These are phyloP conservation scores for Scaptomyza parva DNA, from an alignment of 2,888 invertebrate species.

Conservation along the genomic window DNA sequence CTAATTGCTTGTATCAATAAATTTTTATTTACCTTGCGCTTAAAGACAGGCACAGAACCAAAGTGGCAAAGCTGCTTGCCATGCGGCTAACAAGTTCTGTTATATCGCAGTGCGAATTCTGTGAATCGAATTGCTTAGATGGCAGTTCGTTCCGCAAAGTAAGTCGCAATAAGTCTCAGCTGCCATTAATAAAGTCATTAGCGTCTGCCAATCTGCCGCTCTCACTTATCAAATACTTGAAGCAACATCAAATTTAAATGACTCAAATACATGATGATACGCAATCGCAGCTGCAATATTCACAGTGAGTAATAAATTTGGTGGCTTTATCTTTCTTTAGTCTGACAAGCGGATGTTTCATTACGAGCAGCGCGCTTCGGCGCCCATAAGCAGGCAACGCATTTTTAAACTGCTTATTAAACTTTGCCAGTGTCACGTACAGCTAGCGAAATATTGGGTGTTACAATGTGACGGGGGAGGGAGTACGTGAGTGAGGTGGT, in stretches of 20 bases:
- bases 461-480: not conserved
- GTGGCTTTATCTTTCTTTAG: conserved; percentile 62
- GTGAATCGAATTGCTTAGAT: conserved; percentile 6
- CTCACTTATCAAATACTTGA: conserved; percentile 61
- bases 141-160: conserved; percentile 33
- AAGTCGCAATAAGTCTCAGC: conserved; percentile 61
- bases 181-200: conserved; percentile 73
- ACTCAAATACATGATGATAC: conserved; percentile 41
- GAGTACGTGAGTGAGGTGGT: not conserved
- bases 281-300: conserved; percentile 62
- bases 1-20: conserved; percentile 76
- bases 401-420: conserved; percentile 70
- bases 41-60: conserved; percentile 21
- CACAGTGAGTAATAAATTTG: conserved; percentile 57
- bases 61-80: conserved; percentile 22
- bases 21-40: conserved; percentile 71
- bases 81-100: conserved; percentile 26
- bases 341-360: conserved; percentile 71
- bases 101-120: not conserved
- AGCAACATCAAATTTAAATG: conserved; percentile 67
- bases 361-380: conserved; percentile 31
- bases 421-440: conserved; percentile 65
- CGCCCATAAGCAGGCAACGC: conserved; percentile 57
- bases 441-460: not conserved
- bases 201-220: conserved; percentile 64